Evolutionary conservation across 2,797 vertebrate genomes (phyloP), one percentile per base, ranked within the genome.

Genomic region (Schizopygopsis pylzovi): DNA sequence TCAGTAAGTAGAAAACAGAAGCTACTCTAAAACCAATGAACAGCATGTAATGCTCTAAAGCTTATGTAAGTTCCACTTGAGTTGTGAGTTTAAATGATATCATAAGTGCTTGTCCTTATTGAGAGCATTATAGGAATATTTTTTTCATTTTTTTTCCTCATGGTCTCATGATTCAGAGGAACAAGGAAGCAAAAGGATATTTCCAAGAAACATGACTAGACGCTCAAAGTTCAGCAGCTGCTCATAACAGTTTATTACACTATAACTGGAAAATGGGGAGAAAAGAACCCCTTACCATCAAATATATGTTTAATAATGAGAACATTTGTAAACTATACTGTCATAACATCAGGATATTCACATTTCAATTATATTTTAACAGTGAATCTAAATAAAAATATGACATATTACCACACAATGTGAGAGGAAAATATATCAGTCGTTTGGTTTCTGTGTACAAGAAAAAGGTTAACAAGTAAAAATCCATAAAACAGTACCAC

Each of bases 131-230:
- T 11, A 22, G 6, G 13, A 72, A 25, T 22, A 7, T 6, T 79
- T 16, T 65, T 28, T 33, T 8, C 0, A 49, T 1, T 1, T 7
- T 25, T 25, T 59, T 70, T 18, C 9, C 33, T 18, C 1, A 22
- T 49, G 6, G n/a, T 45, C 37, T 28, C 28, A 25, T 28, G 67
- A 20, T 10, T 16, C 1, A 41, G 8, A 52, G 22, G 45, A 76
- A 84, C 45, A 54, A 84, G 72, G 59, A 84, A 84, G 45, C 2
- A 25, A 6, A 82, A 13, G 4, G 0, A 73, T 6, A 33, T 82
- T 70, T 56, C 33, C 15, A 7, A 37, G 33, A 71, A 70, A 18
- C 1, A n/a, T 2, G 4, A n/a, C 13, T 16, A 41, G 20, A 54
- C 0, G 0, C 25, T 52, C 7, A 49, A 8, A n/a, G 6, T 41